Conservation (phyloP, 2,888 invertebrate species). For the Aphidoletes aphidimyza region DNA sequence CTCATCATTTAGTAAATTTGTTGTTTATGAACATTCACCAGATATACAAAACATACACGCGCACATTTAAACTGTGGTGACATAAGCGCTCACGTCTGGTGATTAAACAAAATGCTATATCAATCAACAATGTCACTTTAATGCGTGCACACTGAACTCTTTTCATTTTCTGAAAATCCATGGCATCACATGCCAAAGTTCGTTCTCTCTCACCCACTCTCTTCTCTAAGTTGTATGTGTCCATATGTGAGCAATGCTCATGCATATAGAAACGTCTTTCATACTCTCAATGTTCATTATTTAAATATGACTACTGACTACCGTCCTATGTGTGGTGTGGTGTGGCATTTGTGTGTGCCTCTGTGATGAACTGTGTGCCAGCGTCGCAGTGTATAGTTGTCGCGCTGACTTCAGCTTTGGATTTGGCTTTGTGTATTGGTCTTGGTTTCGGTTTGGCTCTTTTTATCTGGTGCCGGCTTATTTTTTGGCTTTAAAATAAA, state of each 20-base stretch:
- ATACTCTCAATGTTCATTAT: background rate
- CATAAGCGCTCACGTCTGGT: constrained; percentile 15
- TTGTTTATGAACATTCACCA: too few relatives aligned
- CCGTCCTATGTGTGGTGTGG: too few relatives aligned
- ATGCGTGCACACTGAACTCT: constrained; percentile 26
- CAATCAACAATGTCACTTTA: constrained; percentile 53
- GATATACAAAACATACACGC: background rate
- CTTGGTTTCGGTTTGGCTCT: background rate
- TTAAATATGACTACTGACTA: constrained; percentile 26
- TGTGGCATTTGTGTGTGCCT: background rate
- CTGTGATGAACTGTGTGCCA: background rate
- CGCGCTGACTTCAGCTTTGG: background rate
- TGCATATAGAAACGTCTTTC: too few relatives aligned
- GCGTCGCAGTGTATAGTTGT: background rate
- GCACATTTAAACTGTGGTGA: background rate
- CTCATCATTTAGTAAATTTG: background rate
- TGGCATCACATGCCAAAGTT: background rate
- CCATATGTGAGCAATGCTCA: constrained; percentile 20
- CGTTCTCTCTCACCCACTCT: background rate
- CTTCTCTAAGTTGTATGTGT: background rate
- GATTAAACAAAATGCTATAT: constrained; percentile 46
- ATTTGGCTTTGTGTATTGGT: constrained; percentile 13
- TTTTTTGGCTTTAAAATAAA: constrained; percentile 45
- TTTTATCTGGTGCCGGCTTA: background rate
- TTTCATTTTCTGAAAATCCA: constrained; percentile 41